A percentile compares a stretch with the other conserved stretches of the same genome.
phyloP scores from a whole-genome alignment of 1,140 invertebrate species.

The Oryzaephilus surinamensis region DNA sequence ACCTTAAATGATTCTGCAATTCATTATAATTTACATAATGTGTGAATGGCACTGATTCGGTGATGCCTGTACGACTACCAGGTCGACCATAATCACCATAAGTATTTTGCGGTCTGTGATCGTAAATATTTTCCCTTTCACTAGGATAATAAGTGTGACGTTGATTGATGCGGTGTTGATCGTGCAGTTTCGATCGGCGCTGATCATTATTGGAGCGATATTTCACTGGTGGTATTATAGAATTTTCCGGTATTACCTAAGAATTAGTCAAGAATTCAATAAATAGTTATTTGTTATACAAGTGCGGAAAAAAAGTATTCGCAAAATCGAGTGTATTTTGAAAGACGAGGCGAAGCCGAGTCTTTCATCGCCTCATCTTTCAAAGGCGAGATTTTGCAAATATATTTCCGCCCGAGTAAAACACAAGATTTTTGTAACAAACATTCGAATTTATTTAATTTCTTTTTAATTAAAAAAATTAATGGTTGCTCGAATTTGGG shows the following conservation, averaged over 20 bases:
- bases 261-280: too few species aligned
- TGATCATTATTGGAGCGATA: constrained; percentile 21
- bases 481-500: too few species aligned
- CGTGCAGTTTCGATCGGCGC: constrained; percentile 20
- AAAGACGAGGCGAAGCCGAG: too few species aligned
- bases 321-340: too few species aligned
- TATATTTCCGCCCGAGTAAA: too few species aligned
- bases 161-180: constrained; percentile 12
- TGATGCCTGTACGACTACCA: constrained; percentile 43
- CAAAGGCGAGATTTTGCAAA: too few species aligned
- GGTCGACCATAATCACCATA: constrained; percentile 37
- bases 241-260: constrained; percentile 33
- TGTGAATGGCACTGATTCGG: constrained; percentile 51
- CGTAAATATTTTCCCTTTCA: constrained; percentile 24
- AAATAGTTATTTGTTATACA: too few species aligned
- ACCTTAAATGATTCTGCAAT: constrained; percentile 69
- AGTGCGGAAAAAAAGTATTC: too few species aligned
- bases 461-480: too few species aligned
- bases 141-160: constrained; percentile 26
- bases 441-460: too few species aligned
- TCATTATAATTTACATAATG: constrained; percentile 80
- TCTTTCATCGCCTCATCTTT: too few species aligned
- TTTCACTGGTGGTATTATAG: constrained; percentile 23
- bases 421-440: too few species aligned
- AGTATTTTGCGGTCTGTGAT: constrained; percentile 11